Evolutionary conservation across 2,797 vertebrate genomes (phyloP).

Genomic region (Tolypeutes matacus): DNA sequence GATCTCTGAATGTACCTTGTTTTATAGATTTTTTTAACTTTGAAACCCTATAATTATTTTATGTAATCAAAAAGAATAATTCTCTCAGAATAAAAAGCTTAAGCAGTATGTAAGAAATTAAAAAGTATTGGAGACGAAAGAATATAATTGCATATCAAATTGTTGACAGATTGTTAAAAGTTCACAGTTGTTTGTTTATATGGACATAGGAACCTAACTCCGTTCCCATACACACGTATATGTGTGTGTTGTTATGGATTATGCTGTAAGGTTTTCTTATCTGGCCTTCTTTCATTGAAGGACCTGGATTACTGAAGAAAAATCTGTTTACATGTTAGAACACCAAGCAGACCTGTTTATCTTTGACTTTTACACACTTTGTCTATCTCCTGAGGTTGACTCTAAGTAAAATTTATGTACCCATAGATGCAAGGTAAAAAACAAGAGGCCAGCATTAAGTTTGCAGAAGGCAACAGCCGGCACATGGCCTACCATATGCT

Average conservation of each 20-base stretch:
- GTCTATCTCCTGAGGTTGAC: background rate
- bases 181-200: background rate
- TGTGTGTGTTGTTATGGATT: background rate
- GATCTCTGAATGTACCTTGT: background rate
- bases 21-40: background rate
- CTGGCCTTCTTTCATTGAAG: slow-evolving; percentile 8
- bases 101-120: background rate
- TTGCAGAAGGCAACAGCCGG: background rate
- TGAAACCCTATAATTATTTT: background rate
- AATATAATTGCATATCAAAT: background rate
- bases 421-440: slow-evolving; percentile 48
- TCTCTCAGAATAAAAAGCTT: background rate
- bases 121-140: background rate
- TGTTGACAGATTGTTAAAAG: background rate
- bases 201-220: too few species aligned
- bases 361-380: background rate
- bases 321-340: background rate
- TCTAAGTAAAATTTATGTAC: slow-evolving; percentile 77
- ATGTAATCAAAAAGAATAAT: background rate
- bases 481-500: slow-evolving; percentile 47
- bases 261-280: background rate
- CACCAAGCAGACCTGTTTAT: slow-evolving; percentile 54
- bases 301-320: slow-evolving; percentile 60
- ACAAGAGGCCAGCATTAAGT: background rate
- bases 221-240: background rate